Conservation (phyloP, 2,113 vertebrate genomes). For the Lanius collurio region DNA sequence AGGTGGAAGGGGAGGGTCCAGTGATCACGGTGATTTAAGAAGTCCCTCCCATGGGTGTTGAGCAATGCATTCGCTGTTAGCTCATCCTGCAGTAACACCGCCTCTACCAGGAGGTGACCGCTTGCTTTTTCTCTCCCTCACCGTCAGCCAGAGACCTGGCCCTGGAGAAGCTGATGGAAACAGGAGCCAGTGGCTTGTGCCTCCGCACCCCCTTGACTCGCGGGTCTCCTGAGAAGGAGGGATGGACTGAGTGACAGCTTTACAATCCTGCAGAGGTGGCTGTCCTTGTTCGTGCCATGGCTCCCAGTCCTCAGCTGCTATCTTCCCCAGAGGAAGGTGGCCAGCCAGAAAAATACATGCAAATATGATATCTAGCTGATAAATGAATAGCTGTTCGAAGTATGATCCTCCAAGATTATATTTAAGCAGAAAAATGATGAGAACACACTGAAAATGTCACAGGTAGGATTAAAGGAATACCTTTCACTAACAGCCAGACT, state of each 20-base stretch:
- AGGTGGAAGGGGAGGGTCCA: slow-evolving; percentile 14
- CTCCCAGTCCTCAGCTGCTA: not conserved
- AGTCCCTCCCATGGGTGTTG: slow-evolving; percentile 27
- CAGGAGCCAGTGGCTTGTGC: not conserved
- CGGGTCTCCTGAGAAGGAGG: not conserved
- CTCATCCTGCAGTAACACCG: slow-evolving; percentile 43
- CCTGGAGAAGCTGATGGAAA: not conserved
- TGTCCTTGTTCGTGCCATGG: not conserved
- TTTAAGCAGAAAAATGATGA: slow-evolving; percentile 23
- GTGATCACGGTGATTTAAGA: not conserved
- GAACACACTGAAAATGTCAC: not conserved
- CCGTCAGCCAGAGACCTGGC: not conserved
- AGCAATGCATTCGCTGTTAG: not conserved
- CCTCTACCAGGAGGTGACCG: not conserved
- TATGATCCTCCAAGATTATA: not conserved
- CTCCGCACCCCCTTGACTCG: fast-evolving
- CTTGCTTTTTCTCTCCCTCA: not conserved
- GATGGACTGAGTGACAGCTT: not conserved
- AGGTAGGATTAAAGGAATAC: slow-evolving; percentile 13
- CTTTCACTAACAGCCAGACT: not conserved
- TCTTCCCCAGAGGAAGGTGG: not conserved
- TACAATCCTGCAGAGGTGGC: not conserved
- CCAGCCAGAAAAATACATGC: not conserved
- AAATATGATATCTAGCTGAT: not conserved
- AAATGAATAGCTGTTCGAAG: not conserved